Evolutionary conservation across 2,888 invertebrate species (phyloP), one percentile per base, ranked within the genome.

Genomic region (Papilio protenor): DNA sequence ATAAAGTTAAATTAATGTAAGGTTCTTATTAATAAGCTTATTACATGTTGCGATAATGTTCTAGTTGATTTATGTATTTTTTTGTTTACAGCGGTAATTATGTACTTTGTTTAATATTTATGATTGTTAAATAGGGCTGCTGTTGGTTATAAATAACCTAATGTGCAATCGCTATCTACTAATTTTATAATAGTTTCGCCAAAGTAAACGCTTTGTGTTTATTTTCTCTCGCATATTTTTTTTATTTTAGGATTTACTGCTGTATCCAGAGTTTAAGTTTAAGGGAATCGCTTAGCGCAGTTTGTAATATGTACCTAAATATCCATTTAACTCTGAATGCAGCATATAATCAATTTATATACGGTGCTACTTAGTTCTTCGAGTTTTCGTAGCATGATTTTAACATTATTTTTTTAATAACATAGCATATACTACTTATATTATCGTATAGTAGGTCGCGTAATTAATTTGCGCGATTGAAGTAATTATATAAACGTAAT

Each of bases 321-420:
- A 12, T 61, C 14, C 10, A 5, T 16, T 16, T 27, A 14, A 14
- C 61, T 61, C 61, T 61, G 23, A 61, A 27, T 27, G 23, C 27
- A 12, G 27, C 23, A 16, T 23, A 66, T 12, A 45, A 66, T 71
- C 45, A 14, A 70, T 76, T 76, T 47, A 74, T 77, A 49, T 80
- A 84, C 85, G 85, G 85, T 86, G 85, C 85, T 86, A 86, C 74
- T 86, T 85, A 85, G 81, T 86, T 87, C 70, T 78, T 78, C 40
- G 75, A 82, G 79, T 81, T 79, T 79, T n/a, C 55, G 79, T 80
- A 47, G 71, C 77, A 76, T 79, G 1, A 72, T 61, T 77, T 74
- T 57, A 74, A 71, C 59, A 40, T 59, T 73, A 52, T 0, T 55
- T 76, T 79, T 57, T 33, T 76, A 61, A 64, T 52, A 73, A 73